These are phyloP conservation scores for Sarcophaga subvicina DNA, from an alignment of 2,888 invertebrate genomes.

Conservation along the genomic window DNA sequence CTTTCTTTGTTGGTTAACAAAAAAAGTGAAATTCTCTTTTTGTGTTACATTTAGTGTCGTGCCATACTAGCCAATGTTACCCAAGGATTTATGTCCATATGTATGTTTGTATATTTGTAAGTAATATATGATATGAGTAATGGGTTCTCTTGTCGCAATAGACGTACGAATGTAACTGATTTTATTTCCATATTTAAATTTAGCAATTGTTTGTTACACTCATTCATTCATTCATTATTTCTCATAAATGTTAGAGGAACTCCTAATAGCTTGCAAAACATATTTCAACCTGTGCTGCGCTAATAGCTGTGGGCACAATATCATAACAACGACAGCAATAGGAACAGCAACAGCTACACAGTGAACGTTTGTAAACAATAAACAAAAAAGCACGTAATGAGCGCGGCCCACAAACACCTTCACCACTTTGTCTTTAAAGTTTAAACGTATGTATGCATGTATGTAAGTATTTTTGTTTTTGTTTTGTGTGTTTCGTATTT, in stretches of 20 bases:
- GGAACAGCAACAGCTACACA: not conserved
- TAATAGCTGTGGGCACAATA: constrained; percentile 20
- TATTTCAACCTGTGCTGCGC: not conserved
- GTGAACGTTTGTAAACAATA: constrained; percentile 15
- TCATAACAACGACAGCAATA: too few relatives aligned
- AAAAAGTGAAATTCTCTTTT: too few relatives aligned
- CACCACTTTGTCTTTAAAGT: too few relatives aligned
- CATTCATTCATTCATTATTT: constrained; percentile 17
- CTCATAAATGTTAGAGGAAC: not conserved
- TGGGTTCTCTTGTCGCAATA: too few relatives aligned
- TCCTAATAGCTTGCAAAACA: constrained; percentile 1
- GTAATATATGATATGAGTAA: too few relatives aligned
- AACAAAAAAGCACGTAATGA: constrained; percentile 37
- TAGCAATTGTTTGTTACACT: not conserved
- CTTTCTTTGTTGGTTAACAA: too few relatives aligned
- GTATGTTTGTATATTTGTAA: not conserved
- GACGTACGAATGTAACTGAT: not conserved
- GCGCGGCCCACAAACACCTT: not conserved
- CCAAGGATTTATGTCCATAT: not conserved
- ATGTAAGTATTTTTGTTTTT: constrained; percentile 4
- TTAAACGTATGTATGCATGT: too few relatives aligned
- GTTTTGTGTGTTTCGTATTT: not conserved
- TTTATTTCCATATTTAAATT: not conserved
- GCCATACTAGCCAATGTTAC: too few relatives aligned
- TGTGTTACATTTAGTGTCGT: too few relatives aligned